These are phyloP conservation scores for Pangasius mekongensis DNA, from an alignment of 2,797 vertebrate species.

Conservation along the genomic window DNA sequence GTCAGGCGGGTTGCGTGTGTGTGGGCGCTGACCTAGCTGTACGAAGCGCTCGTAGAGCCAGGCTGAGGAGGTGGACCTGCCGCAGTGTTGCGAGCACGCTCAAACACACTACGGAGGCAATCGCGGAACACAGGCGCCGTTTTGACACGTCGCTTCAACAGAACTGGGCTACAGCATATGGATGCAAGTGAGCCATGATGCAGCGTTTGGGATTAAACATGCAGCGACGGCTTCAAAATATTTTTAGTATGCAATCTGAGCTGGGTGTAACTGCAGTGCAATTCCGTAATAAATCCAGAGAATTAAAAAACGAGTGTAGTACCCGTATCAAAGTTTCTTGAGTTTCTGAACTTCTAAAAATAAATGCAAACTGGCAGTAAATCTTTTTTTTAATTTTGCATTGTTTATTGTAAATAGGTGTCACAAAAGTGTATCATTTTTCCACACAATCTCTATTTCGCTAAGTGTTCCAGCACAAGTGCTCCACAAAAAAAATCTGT, in stretches of 20 bases:
- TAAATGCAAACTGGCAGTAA: not conserved
- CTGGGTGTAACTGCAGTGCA: not conserved
- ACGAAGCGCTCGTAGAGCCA: not conserved
- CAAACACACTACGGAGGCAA: not conserved
- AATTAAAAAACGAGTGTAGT: not conserved
- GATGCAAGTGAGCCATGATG: not conserved
- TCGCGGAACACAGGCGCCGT: not conserved
- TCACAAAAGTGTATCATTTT: not conserved
- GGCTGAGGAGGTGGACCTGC: slow-evolving; percentile 1
- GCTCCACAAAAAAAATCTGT: not conserved
- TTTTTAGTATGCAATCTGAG: not conserved
- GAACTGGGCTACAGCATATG: not conserved
- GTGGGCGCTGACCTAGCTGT: slow-evolving; percentile 40
- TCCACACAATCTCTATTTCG: not conserved
- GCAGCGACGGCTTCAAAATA: not conserved
- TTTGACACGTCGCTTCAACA: not conserved
- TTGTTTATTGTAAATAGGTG: not conserved
- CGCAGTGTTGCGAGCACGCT: not conserved
- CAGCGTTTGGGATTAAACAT: not conserved
- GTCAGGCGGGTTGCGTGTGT: slow-evolving; percentile 15
- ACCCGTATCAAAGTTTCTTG: not conserved
- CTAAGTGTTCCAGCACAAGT: not conserved
- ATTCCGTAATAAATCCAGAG: not conserved
- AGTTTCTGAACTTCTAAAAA: not conserved
- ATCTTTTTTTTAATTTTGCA: not conserved